Evolutionary conservation across 1,140 invertebrate species (phyloP).

Genomic region (Cherax destructor): DNA sequence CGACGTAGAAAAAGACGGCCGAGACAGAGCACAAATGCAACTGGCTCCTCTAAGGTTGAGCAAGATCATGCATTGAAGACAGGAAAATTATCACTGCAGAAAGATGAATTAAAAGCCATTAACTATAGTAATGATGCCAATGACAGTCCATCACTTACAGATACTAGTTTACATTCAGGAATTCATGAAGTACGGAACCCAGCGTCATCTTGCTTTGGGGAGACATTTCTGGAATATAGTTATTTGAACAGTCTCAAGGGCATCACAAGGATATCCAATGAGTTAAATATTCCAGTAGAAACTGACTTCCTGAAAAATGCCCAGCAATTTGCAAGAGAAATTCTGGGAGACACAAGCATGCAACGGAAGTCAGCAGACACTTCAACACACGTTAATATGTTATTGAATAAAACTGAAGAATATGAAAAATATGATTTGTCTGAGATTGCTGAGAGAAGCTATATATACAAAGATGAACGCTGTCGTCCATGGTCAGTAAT

Average conservation of each 20-base stretch:
- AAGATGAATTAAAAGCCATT: neutral
- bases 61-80: neutral
- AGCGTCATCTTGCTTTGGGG: neutral
- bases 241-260: neutral
- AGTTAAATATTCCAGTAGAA: neutral
- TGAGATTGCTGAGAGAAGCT: neutral
- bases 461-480: neutral
- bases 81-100: neutral
- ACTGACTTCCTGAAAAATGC: neutral
- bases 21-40: slow-evolving; percentile 8
- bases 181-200: neutral
- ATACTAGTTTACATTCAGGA: neutral
- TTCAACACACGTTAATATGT: neutral
- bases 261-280: neutral
- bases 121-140: neutral
- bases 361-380: neutral
- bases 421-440: neutral
- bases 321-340: neutral
- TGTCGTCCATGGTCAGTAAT: slow-evolving; percentile 24
- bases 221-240: neutral
- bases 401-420: neutral
- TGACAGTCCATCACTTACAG: neutral
- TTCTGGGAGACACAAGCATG: neutral
- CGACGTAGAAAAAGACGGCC: slow-evolving; percentile 77
- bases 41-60: neutral